These are phyloP conservation scores for Distichodus sexfasciatus DNA, from an alignment of 2,797 vertebrate genomes.

Conservation along the genomic window DNA sequence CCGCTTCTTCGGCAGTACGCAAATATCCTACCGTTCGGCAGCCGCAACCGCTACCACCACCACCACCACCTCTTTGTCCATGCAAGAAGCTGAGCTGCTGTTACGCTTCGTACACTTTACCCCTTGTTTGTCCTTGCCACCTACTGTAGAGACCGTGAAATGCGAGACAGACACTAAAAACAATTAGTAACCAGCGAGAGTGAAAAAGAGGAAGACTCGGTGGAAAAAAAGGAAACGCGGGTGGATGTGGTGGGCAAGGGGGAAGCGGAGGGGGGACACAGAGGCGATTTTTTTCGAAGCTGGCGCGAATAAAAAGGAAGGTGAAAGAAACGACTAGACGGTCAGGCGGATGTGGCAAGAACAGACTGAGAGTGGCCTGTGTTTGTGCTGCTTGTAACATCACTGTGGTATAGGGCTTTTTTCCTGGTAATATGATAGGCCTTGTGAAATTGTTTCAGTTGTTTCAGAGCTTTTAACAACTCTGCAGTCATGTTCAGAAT, in stretches of 20 bases:
- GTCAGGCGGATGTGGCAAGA: constrained; percentile 66
- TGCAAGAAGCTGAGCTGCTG: no score
- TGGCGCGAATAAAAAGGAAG: constrained; percentile 57
- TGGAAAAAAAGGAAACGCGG: constrained; percentile 54
- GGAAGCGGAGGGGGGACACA: constrained; percentile 10
- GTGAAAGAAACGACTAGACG: constrained; percentile 42
- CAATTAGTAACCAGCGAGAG: constrained; percentile 61
- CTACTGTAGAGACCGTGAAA: constrained; percentile 17
- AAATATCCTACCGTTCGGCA: no score
- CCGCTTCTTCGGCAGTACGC: no score
- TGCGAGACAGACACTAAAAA: constrained; percentile 48
- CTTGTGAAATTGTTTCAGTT: no score
- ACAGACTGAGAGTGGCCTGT: constrained; percentile 24
- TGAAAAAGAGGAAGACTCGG: constrained; percentile 64
- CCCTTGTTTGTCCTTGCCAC: constrained; percentile 15
- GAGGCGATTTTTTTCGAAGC: constrained; percentile 55
- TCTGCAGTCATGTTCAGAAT: no score
- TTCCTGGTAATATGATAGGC: no score
- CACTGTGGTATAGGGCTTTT: no score
- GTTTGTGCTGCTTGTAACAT: no score
- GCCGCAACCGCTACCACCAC: no score
- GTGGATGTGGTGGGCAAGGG: constrained; percentile 1
- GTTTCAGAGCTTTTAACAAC: no score
- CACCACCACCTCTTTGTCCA: no score
- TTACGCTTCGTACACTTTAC: constrained; percentile 39